Evolutionary conservation across 2,113 vertebrate species (phyloP).

Genomic region (Muntiacus reevesi): DNA sequence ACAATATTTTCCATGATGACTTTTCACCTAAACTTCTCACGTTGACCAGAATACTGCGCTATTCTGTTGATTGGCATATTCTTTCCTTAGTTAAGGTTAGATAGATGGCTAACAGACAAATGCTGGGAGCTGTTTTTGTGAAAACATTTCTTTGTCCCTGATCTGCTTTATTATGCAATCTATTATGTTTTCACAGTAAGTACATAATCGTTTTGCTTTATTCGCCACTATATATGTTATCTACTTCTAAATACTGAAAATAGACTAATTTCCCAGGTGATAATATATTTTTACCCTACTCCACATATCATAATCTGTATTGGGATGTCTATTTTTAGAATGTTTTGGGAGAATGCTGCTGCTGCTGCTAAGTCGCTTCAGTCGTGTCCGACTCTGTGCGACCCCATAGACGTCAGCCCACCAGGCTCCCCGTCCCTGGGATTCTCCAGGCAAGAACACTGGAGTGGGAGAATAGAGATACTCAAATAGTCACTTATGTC

Average conservation of each 20-base stretch:
- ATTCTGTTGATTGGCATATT: background rate
- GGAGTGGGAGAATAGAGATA: background rate
- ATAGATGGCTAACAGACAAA: background rate
- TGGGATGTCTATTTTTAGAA: background rate
- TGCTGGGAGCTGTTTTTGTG: background rate
- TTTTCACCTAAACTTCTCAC: background rate
- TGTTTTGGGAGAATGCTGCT: background rate
- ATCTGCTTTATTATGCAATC: background rate
- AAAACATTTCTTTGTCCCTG: background rate
- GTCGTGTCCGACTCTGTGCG: fast-evolving
- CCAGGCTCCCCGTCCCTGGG: background rate
- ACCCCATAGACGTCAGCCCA: fast-evolving
- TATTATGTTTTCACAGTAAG: background rate
- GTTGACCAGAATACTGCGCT: background rate
- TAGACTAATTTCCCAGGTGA: background rate
- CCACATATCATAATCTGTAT: background rate
- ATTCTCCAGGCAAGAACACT: background rate
- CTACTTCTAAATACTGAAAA: background rate
- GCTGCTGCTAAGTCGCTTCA: background rate
- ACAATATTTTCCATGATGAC: background rate
- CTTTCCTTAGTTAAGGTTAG: background rate
- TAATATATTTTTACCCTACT: background rate
- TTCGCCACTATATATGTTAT: background rate
- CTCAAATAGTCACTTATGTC: background rate
- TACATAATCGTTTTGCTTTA: background rate